Base-by-base conservation (phyloP, 2,113 vertebrate species). In the Physeter macrocephalus region DNA sequence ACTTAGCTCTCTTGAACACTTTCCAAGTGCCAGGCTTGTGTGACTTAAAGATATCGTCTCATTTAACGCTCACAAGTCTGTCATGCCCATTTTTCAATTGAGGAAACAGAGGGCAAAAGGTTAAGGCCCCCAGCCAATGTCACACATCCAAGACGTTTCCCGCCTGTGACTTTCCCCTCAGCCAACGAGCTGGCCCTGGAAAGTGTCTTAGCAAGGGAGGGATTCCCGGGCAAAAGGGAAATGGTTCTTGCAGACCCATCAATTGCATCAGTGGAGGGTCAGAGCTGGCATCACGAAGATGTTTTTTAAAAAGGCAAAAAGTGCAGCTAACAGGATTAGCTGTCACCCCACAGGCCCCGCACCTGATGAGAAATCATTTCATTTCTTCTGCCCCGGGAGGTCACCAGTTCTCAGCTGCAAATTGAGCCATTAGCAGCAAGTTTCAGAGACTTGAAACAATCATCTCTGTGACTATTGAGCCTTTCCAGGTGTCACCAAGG, bases 281-380 rank as follows among this genome's bases (percentile, higher is more conserved):
- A 97, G 85, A 78, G 90, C 52, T n/a, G 52, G 93, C n/a, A 1
- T 86, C 43, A 3, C 3, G 29, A 80, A 88, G 95, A 92, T 93
- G 86, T 82, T 97, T 94, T 90, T 82, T 75, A 89, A 96, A 96
- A 93, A 95, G 95, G 91, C 90, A 94, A 83, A 74, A 74, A 97
- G 88, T 57, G 66, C 82, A n/a, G 72, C 96, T 96, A 67, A 90
- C 91, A 86, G 94, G 94, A 94, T 95, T 80, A 95, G 83, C 94
- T 95, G 82, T 92, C 89, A 96, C 93, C 71, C 64, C 12, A 4
- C 1, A 5, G 46, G 57, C 46, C 92, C 61, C 20, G 0, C 18
- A 78, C 75, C 97, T 83, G 94, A 92, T 90, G 94, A 97, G 81
- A 95, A 96, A 88, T 96, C 92, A 78, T 91, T 92, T 92, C 66